Evolutionary conservation across 2,113 vertebrate genomes (phyloP).

Genomic region (Sitta europaea): DNA sequence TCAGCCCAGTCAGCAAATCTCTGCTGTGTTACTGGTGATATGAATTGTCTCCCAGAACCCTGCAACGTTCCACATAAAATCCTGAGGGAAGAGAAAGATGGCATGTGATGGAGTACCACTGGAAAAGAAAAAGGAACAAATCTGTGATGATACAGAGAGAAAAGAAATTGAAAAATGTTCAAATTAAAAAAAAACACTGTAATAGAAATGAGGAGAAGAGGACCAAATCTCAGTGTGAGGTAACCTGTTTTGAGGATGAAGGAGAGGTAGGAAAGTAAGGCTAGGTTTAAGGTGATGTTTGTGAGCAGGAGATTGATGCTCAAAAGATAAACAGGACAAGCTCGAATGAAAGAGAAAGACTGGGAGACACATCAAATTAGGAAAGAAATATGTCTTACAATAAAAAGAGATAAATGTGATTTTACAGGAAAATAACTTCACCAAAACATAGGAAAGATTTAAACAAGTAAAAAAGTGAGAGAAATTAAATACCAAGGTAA

Average conservation of each 20-base stretch:
- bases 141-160: not conserved
- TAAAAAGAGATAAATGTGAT: not conserved
- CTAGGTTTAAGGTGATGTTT: not conserved
- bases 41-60: not conserved
- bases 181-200: not conserved
- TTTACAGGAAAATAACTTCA: not conserved
- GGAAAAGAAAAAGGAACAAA: not conserved
- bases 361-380: not conserved
- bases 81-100: not conserved
- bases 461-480: not conserved
- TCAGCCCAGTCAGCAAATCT: not conserved
- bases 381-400: not conserved
- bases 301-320: not conserved
- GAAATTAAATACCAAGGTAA: not conserved
- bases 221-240: not conserved
- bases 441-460: not conserved
- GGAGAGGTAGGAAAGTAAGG: not conserved
- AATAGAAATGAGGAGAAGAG: not conserved
- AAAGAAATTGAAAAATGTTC: not conserved
- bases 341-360: not conserved
- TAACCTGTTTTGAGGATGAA: not conserved
- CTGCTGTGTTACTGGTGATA: not conserved
- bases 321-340: not conserved
- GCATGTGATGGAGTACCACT: not conserved
- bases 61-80: not conserved